Evolutionary conservation across 2,113 vertebrate genomes (phyloP), one percentile per base, ranked within the genome.

Genomic region (Urocynchramus pylzowi): DNA sequence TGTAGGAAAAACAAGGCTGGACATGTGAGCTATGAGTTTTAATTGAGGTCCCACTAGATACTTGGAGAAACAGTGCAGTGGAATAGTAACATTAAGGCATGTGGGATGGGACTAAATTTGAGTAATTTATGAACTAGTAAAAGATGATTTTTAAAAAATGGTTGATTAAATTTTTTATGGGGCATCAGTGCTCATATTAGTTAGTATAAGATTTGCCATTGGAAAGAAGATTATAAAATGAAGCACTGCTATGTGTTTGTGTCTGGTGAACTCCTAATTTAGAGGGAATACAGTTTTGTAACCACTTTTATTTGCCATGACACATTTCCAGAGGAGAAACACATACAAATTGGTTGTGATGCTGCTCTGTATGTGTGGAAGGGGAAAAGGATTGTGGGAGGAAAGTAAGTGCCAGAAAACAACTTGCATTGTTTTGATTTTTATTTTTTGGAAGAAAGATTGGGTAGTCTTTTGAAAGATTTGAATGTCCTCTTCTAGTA

Each of bases 401-500:
- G 60, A 68, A 80, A 74, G 81, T 77, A 90, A 75, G 87, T 89
- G 64, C 87, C 94, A 97, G 87, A 84, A 97, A 91, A 93, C 82
- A 35, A 27, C 68, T 96, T 91, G 15, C 19, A 47, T 97, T 92
- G 15, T 54, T 90, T 92, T 79, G 44, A 18, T 69, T 87, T 93
- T 91, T 65, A 30, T 81, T 83, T 70, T 87, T 94, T 41, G 7
- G 53, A 95, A 96, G 52, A 97, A 95, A 95, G 78, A 39, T 78
- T 76, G 60, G 56, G 88, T 84, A 76, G 95, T 96, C 70, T 96
- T 95, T 71, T 90, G 41, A 77, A 92, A 97, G 80, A 89, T 97
- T 97, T 95, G 91, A 97, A 94, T 97, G 73, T 97, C 96, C 83
- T 96, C 84, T 96, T 97, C 67, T 97, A 70, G 85, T 95, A 94